Conservation (phyloP, 2,888 invertebrate genomes). For the Rhagium mordax region DNA sequence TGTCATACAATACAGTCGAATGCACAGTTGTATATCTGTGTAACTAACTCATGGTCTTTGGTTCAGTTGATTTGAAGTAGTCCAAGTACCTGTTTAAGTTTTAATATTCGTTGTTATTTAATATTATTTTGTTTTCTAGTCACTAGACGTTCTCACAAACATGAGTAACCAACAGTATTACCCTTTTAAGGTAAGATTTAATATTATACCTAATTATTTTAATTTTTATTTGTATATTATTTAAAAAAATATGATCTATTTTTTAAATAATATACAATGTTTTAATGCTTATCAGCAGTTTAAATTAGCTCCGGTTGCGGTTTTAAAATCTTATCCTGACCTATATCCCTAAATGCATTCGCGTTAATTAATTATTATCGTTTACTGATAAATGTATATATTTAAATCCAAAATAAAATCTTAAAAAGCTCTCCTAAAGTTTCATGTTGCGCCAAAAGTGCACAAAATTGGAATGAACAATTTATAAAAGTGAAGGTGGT, state of each 20-base stretch:
- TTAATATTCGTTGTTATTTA: conserved; percentile 37
- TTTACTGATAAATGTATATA: no score
- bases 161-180: conserved; percentile 83
- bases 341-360: not conserved
- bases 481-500: no score
- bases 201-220: conserved; percentile 16
- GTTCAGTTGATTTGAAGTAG: conserved; percentile 40
- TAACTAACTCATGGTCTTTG: conserved; percentile 47
- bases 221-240: not conserved
- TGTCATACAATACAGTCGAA: conserved; percentile 56
- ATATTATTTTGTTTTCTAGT: conserved; percentile 56
- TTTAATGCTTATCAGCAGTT: no score
- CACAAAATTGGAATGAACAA: no score
- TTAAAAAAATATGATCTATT: no score
- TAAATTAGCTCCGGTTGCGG: not conserved
- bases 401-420: no score
- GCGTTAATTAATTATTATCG: no score
- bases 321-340: not conserved
- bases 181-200: conserved; percentile 84
- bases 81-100: conserved; percentile 49
- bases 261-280: no score
- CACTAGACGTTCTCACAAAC: conserved; percentile 51
- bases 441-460: no score
- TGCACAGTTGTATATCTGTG: conserved; percentile 36
- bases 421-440: no score